Evolutionary conservation across 2,888 invertebrate genomes (phyloP).

Genomic region (Cheilosia scutellata): DNA sequence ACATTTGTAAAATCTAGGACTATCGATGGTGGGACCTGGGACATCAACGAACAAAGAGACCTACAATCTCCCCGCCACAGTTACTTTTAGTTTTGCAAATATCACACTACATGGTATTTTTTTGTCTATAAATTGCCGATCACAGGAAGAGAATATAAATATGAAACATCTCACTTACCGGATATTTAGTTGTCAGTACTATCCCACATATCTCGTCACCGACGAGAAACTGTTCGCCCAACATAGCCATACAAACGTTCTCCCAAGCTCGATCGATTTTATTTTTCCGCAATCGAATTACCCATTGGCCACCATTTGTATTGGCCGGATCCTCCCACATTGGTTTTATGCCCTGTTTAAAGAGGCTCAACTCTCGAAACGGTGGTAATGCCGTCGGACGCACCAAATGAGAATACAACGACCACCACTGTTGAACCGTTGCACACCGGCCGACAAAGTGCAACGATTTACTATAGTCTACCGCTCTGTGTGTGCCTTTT

Average conservation of each 20-base stretch:
- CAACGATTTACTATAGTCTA: conserved; percentile 86
- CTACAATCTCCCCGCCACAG: conserved; percentile 8
- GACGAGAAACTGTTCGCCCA: conserved; percentile 99
- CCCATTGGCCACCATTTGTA: conserved; percentile 99
- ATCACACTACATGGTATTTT: not conserved
- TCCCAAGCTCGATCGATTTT: conserved; percentile 99
- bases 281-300: conserved; percentile 96
- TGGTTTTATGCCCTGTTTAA: conserved; percentile 98
- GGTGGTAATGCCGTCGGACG: conserved; percentile 95
- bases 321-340: conserved; percentile 99
- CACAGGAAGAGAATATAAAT: not conserved
- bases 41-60: no score
- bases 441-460: conserved; percentile 94
- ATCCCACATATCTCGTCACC: conserved; percentile 99
- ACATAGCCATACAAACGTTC: conserved; percentile 98
- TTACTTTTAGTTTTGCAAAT: no score
- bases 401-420: conserved; percentile 95
- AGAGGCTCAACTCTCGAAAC: conserved; percentile 97
- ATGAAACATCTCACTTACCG: conserved; percentile 80
- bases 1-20: no score
- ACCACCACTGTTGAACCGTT: conserved; percentile 99
- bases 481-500: conserved; percentile 84
- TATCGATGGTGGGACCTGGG: no score
- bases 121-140: conserved; percentile 9
- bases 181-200: conserved; percentile 97